Base-by-base conservation (phyloP, 2,113 vertebrate genomes). In the Anhinga anhinga region DNA sequence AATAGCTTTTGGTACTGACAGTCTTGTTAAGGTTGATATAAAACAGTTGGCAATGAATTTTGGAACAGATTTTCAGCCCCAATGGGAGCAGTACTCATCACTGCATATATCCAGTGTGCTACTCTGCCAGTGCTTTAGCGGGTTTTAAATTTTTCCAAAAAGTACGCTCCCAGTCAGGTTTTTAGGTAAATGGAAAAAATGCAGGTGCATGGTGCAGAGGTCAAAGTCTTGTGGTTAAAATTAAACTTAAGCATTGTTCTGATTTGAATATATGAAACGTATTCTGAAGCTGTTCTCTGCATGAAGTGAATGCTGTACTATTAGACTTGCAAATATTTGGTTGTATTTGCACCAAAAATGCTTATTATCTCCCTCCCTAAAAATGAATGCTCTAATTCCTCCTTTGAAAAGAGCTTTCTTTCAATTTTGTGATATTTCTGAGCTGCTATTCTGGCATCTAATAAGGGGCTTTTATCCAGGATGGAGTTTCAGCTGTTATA, bases 21-120 rank as follows among this genome's bases (percentile, higher is more conserved):
- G 2, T 52, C 82, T 70, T 71, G 63, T 93, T 97, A 62, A 95
- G 95, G 70, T 72, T 91, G 94, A 29, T 96, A 74, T 34, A 71
- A 90, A 88, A 30, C 71, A 83, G 38, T 95, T 97, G 94, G 92
- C 93, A 71, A 65, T 73, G 55, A 86, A 59, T 77, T 93, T 38
- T 70, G 69, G 89, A 97, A 90, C 89, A 97, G 85, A 95, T 96
- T 96, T 97, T 44, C 78, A 61, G 72, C 88, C 81, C 78, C 53
- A 70, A 49, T 86, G 82, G 95, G 86, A 96, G 73, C 71, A 72
- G 20, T 38, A 17, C 29, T 93, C 81, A 65, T 86, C 55, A 14
- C 47, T 82, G 62, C 16, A 2, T 34, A 53, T n/a, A 70, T 23
- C 53, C 74, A 40, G 40, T 15, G 25, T 67, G 59, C 66, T 66